Conservation (phyloP, 2,888 invertebrate species). For the Rhaphigaster nebulosa region DNA sequence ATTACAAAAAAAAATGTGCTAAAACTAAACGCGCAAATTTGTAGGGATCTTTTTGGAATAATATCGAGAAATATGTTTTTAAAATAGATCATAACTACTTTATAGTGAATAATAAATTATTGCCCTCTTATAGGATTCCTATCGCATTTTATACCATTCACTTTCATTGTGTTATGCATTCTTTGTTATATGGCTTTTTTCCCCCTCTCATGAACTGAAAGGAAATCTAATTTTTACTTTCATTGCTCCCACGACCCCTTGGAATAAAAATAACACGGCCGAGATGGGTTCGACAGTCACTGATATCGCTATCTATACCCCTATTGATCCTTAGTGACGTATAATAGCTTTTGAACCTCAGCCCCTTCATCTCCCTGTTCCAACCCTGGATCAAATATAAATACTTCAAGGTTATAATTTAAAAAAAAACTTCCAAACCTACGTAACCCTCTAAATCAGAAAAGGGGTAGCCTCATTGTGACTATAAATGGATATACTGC, state of each 20-base stretch:
- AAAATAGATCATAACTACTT: no score
- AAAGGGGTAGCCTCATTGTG: not conserved
- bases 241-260: not conserved
- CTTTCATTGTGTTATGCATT: no score
- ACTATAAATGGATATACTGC: not conserved
- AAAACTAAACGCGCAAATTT: no score
- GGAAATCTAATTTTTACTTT: not conserved
- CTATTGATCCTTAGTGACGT: conserved; percentile 23
- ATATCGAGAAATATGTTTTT: no score
- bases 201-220: not conserved
- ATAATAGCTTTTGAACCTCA: conserved; percentile 24
- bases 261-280: conserved; percentile 17
- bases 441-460: not conserved
- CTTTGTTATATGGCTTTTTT: not conserved
- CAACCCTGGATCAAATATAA: not conserved
- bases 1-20: no score
- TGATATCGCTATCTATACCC: conserved; percentile 27
- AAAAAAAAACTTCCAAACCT: not conserved
- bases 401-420: not conserved
- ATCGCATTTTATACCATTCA: no score
- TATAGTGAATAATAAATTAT: no score
- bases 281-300: conserved; percentile 33
- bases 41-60: no score
- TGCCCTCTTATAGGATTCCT: no score
- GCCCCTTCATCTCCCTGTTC: not conserved